Conservation (phyloP, 2,888 invertebrate genomes). For the Torymus aiolomorphi region DNA sequence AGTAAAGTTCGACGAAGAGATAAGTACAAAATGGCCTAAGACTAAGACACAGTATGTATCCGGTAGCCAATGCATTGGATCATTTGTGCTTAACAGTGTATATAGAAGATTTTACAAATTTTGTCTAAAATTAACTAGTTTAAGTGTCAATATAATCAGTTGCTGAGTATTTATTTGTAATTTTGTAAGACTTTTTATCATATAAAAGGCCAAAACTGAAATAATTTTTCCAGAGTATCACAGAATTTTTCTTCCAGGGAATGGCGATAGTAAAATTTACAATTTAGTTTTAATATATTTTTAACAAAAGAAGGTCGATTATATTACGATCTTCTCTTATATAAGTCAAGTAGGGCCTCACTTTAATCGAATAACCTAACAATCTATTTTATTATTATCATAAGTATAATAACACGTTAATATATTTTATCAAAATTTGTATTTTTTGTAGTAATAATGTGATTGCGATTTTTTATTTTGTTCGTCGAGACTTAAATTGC, state of each 20-base stretch:
- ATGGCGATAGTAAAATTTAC: slow-evolving; percentile 42
- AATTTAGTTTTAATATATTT: slow-evolving; percentile 37
- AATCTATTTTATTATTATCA: slow-evolving; percentile 31
- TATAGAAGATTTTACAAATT: slow-evolving; percentile 49
- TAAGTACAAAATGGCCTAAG: slow-evolving; percentile 73
- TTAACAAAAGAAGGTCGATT: slow-evolving; percentile 45
- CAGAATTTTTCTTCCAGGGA: slow-evolving; percentile 58
- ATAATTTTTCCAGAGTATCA: slow-evolving; percentile 60
- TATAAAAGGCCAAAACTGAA: slow-evolving; percentile 56
- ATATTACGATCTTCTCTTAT: slow-evolving; percentile 20
- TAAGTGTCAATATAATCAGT: slow-evolving; percentile 45
- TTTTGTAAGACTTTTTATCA: slow-evolving; percentile 44
- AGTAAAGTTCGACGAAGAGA: slow-evolving; percentile 61
- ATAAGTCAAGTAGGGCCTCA: slow-evolving; percentile 30
- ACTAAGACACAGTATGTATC: slow-evolving; percentile 59
- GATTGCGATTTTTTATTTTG: slow-evolving; percentile 32
- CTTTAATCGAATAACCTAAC: slow-evolving; percentile 39
- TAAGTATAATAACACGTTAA: slow-evolving; percentile 23
- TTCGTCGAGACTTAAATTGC: slow-evolving; percentile 43
- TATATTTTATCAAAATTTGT: slow-evolving; percentile 48
- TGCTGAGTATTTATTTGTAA: slow-evolving; percentile 51
- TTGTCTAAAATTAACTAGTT: slow-evolving; percentile 25
- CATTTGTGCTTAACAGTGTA: slow-evolving; percentile 45
- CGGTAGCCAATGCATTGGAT: slow-evolving; percentile 41
- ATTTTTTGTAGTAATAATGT: slow-evolving; percentile 25